Base-by-base conservation (phyloP, 2,797 vertebrate species). In the Caiman crocodilus region DNA sequence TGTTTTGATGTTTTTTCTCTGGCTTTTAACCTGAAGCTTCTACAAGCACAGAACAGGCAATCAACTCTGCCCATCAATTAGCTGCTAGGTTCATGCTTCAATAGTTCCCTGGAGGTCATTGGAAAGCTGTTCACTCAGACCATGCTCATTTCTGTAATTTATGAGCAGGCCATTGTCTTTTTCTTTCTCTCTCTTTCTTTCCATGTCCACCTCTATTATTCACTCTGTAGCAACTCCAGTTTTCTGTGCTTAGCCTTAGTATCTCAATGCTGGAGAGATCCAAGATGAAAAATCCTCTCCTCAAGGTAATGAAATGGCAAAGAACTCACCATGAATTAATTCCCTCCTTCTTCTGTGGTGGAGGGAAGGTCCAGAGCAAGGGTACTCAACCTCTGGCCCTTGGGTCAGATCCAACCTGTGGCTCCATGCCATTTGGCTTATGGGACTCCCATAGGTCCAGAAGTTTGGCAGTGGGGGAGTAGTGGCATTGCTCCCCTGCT, bases 61-160 rank as follows among this genome's bases (percentile, higher is more conserved):
- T 94, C 90, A 90, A 18, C 50, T 57, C 85, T 79, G 78, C 79
- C 63, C 95, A 94, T 94, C 90, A 90, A 83, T 96, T 94, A 95
- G 87, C 69, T 92, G 87, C 91, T 83, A 2, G 58, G 11, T 91
- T 97, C 93, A 90, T 86, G 93, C 93, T 94, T 97, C 94, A 83
- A 42, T 75, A 91, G 84, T 88, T 96, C 82, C 82, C 79, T 94
- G 79, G 89, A 95, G 84, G 77, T 88, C 85, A 11, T 90, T 77
- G 4, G 93, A 92, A 96, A 94, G 95, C 15, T 95, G 95, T 90
- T 94, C 87, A 60, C 75, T 94, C 90, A 71, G 83, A 6, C 75
- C 55, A 79, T 0, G 0, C 4, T 67, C 63, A 88, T 77, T 26
- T 76, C 1, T 5, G 86, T 76, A 93, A 79, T 1, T 90, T 86